phyloP scores from a whole-genome alignment of 2,888 invertebrate species.

The Parasteatoda lunata region DNA sequence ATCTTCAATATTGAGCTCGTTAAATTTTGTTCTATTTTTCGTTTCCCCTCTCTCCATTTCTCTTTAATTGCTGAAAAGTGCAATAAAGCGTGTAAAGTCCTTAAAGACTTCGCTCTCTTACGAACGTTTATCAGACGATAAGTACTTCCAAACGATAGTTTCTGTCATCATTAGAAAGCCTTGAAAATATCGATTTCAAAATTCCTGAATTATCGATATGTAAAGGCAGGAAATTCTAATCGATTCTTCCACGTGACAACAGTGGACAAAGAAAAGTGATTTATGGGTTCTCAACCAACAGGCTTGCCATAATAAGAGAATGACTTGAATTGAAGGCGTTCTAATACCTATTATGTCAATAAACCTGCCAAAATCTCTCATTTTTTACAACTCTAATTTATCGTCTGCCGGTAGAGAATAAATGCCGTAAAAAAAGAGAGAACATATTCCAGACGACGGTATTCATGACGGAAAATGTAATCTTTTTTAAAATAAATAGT shows the following conservation, averaged over 20 bases:
- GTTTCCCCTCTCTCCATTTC: neutral
- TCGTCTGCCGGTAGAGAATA: neutral
- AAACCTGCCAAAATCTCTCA: conserved; percentile 40
- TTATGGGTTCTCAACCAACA: conserved; percentile 49
- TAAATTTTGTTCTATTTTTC: too few species aligned
- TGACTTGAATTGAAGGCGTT: conserved; percentile 44
- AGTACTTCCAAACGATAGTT: neutral
- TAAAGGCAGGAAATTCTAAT: conserved; percentile 27
- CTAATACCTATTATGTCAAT: conserved; percentile 58
- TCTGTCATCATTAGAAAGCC: neutral
- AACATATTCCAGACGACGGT: neutral
- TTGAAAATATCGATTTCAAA: neutral
- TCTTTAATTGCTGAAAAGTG: neutral
- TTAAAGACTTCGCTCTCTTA: neutral
- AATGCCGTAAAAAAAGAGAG: neutral
- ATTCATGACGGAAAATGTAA: neutral
- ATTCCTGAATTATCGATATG: conserved; percentile 28
- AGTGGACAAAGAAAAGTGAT: conserved; percentile 47
- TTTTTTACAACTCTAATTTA: conserved; percentile 34
- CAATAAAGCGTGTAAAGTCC: neutral
- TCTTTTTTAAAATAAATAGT: conserved; percentile 31
- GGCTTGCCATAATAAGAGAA: conserved; percentile 37
- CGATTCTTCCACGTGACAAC: conserved; percentile 26
- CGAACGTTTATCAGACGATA: conserved; percentile 5
- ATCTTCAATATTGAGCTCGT: too few species aligned